Base-by-base conservation (phyloP, 2,888 invertebrate species). In the Erebia ligea region DNA sequence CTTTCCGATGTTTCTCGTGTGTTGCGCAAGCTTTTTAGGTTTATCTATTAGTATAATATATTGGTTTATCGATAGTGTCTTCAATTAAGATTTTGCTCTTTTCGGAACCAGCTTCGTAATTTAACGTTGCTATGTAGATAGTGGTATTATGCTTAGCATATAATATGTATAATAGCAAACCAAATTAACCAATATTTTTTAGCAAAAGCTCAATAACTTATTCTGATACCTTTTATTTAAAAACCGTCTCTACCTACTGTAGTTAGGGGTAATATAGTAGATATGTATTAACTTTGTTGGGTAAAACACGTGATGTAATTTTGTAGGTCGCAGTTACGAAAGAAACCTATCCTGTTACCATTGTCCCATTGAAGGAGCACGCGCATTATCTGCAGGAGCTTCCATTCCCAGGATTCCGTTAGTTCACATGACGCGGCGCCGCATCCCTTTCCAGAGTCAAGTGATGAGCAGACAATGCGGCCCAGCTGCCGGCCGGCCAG, bases 401-500 rank as follows among this genome's bases (percentile, higher is more conserved):
- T 83, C 81, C 79, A 80, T 84, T 86, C 88, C 84, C 87, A 86
- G 85, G 88, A 86, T 86, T 83, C 89, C 88, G 90, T 89, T 87
- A 85, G 83, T 91, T 90, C 90, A 85, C 91, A 91, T 86, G 88
- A 66, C 66, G 69, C 66, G 70, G 83, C 80, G 82, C 79, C 84
- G 86, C 91, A 92, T 91, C 92, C 92, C 92, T 92, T 91, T 90
- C 86, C 80, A 84, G 90, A 90, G 92, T 91, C 92, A 92, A 92
- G 92, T 92, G 92, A 91, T 87, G 89, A 83, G 85, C 81, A 82
- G 83, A 88, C 87, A 89, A 88, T 83, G 81, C 81, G 80, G 76
- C 82, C 85, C 89, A 91, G 79, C 80, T 80, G 85, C 87, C 83
- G 81, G 77, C 77, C 80, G 78, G 80, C 78, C 78, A 81, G 80